These are phyloP conservation scores for Melanaphis sacchari DNA, from an alignment of 1,140 invertebrate genomes.

Conservation along the genomic window DNA sequence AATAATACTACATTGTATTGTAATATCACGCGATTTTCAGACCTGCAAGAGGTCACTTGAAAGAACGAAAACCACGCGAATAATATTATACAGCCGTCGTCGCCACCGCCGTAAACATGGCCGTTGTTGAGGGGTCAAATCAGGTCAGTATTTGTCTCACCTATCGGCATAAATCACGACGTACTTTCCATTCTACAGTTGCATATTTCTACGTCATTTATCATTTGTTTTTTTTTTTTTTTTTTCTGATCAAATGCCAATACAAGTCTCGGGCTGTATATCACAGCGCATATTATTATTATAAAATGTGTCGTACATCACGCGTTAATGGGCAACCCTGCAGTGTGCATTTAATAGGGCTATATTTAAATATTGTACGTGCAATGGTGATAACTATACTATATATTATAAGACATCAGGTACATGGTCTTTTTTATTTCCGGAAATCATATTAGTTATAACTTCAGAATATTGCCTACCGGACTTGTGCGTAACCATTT, in stretches of 20 bases:
- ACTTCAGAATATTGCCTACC: neutral
- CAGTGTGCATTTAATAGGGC: neutral
- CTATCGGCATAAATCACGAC: conserved; percentile 4
- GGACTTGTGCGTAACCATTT: neutral
- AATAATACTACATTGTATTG: neutral
- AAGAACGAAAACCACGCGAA: neutral
- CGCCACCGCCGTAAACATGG: neutral
- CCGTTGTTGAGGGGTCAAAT: neutral
- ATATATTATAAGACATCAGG: neutral
- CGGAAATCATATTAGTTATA: neutral
- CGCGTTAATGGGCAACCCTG: neutral
- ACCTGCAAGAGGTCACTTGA: neutral
- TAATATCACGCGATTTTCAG: neutral
- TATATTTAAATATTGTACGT: neutral
- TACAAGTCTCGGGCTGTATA: neutral
- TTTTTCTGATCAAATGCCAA: neutral
- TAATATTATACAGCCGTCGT: neutral
- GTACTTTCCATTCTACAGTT: neutral
- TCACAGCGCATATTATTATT: neutral
- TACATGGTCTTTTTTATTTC: neutral
- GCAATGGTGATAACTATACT: neutral
- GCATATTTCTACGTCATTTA: conserved; percentile 7
- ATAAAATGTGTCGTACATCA: neutral
- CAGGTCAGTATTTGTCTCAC: neutral
- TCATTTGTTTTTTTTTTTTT: neutral